phyloP scores from a whole-genome alignment of 2,888 invertebrate genomes.

The Polietes domitor region DNA sequence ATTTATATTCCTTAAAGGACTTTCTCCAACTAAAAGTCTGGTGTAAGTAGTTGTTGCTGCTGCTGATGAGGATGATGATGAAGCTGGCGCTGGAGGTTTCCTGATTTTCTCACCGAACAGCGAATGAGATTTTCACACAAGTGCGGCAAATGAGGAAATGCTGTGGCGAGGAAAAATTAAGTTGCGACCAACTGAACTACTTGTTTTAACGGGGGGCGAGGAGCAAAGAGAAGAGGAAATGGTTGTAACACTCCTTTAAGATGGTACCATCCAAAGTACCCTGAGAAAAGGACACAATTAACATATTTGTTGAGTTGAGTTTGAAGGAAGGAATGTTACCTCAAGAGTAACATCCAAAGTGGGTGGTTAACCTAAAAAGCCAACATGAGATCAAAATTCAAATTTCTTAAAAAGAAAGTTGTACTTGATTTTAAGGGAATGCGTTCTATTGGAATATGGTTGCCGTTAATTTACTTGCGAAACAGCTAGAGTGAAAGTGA shows the following conservation, averaged over 20 bases:
- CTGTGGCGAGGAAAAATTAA: conserved; percentile 2
- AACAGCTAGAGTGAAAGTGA: too few relatives aligned
- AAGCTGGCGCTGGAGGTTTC: conserved; percentile 6
- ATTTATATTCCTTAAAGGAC: conserved; percentile 63
- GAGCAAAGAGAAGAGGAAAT: background rate
- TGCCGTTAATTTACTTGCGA: too few relatives aligned
- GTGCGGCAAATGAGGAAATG: background rate
- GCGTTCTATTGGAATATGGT: too few relatives aligned
- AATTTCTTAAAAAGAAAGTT: too few relatives aligned
- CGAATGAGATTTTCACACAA: background rate
- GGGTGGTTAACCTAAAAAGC: too few relatives aligned
- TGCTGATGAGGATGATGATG: conserved; percentile 29
- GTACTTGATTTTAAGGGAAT: too few relatives aligned
- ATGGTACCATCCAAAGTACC: conserved; percentile 9
- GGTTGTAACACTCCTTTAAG: background rate
- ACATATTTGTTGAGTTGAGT: conserved; percentile 7
- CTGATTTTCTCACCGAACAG: background rate
- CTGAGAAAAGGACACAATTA: conserved; percentile 18
- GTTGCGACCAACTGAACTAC: conserved; percentile 4
- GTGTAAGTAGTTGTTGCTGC: conserved; percentile 29
- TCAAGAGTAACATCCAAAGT: too few relatives aligned
- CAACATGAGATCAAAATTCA: too few relatives aligned
- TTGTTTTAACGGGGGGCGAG: background rate
- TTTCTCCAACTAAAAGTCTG: conserved; percentile 20
- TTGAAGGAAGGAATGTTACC: too few relatives aligned